Conservation (phyloP, 1,140 invertebrate species). For the Drosophila mayri region DNA sequence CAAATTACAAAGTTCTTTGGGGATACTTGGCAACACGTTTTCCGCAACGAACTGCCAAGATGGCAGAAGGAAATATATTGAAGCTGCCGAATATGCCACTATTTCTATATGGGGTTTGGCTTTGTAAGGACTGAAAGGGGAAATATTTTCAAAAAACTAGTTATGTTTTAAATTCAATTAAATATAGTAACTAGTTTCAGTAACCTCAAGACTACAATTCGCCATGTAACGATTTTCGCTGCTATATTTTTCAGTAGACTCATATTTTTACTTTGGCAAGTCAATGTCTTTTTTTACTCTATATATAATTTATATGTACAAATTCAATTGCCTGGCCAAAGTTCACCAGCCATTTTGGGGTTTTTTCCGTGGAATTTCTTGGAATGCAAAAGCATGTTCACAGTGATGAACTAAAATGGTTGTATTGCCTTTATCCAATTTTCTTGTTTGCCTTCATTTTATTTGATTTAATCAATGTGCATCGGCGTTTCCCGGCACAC, state of each 20-base stretch:
- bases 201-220: background rate
- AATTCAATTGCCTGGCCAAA: background rate
- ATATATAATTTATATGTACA: background rate
- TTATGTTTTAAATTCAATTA: background rate
- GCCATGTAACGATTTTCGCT: background rate
- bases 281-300: background rate
- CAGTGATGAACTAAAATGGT: conserved; percentile 30
- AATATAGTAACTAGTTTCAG: background rate
- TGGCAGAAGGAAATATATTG: background rate
- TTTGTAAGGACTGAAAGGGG: background rate
- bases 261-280: background rate
- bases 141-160: background rate
- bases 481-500: conserved; percentile 42
- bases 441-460: conserved; percentile 66
- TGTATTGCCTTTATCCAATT: conserved; percentile 69
- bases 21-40: conserved; percentile 28
- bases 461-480: conserved; percentile 77
- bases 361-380: conserved; percentile 4
- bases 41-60: background rate
- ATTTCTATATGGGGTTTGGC: background rate
- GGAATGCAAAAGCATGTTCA: conserved; percentile 23
- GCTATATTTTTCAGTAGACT: background rate
- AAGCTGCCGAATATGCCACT: background rate
- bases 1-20: conserved; percentile 36
- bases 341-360: conserved; percentile 1